Percentiles rank a stretch among this genome's conserved stretches.
phyloP scores from a whole-genome alignment of 2,113 vertebrate species.

The Desmodus rotundus region DNA sequence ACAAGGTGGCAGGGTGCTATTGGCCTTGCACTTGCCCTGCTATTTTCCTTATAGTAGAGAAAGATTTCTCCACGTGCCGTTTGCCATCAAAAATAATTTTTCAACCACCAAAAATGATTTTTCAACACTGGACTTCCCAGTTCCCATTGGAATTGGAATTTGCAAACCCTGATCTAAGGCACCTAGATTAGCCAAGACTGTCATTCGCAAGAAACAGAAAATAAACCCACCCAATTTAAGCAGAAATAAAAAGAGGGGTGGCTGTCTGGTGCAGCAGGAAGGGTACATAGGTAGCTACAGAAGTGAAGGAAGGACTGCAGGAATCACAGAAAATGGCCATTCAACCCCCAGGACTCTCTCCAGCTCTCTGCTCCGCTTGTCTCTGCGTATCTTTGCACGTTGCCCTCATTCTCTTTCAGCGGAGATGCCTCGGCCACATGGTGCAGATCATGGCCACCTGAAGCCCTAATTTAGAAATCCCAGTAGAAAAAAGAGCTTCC shows the following conservation, averaged over 20 bases:
- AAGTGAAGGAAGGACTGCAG: too few species aligned
- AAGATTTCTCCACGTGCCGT: background rate
- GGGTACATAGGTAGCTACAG: background rate
- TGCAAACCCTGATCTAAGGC: background rate
- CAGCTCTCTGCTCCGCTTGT: background rate
- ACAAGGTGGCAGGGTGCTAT: background rate
- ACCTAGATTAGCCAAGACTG: background rate
- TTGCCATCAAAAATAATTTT: background rate
- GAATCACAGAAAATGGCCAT: background rate
- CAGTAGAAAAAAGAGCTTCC: background rate
- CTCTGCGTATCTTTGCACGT: background rate
- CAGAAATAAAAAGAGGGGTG: background rate
- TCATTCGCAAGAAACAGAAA: background rate
- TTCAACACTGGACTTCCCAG: background rate
- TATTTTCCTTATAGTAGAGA: background rate
- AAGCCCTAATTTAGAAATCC: constrained; percentile 17
- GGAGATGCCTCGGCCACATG: background rate
- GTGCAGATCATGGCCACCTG: background rate
- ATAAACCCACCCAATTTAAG: background rate
- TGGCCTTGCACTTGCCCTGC: background rate
- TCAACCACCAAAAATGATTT: background rate
- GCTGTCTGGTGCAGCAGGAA: background rate
- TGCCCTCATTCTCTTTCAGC: background rate
- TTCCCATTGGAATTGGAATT: background rate
- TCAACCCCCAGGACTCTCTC: background rate